phyloP scores from a whole-genome alignment of 2,888 invertebrate genomes.

The Pseudeuparius sepicola region DNA sequence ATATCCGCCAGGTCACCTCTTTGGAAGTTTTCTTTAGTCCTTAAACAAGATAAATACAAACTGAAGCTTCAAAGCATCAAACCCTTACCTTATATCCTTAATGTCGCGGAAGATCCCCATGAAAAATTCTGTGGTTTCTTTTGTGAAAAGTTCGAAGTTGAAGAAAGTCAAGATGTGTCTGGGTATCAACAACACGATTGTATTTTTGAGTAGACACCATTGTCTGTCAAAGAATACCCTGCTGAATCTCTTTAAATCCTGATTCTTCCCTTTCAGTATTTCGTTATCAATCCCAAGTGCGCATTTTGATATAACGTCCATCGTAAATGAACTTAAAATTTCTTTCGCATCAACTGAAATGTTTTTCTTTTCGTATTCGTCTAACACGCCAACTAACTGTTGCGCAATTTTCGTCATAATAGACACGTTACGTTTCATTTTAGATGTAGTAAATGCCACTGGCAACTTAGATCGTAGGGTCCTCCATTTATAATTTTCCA shows the following conservation, averaged over 20 bases:
- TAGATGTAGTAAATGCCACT: slow-evolving; percentile 32
- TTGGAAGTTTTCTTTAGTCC: slow-evolving; percentile 35
- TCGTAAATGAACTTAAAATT: slow-evolving; percentile 33
- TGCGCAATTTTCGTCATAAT: slow-evolving; percentile 23
- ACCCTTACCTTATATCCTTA: slow-evolving; percentile 25
- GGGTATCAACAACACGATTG: slow-evolving; percentile 22
- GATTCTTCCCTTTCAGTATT: slow-evolving; percentile 42
- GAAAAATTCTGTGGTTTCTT: slow-evolving; percentile 36
- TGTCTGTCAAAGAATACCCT: slow-evolving; percentile 26
- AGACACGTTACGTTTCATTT: slow-evolving; percentile 33
- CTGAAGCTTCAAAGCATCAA: slow-evolving; percentile 8
- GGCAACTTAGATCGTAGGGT: slow-evolving; percentile 29
- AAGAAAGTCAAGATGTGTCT: slow-evolving; percentile 22
- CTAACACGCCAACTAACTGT: slow-evolving; percentile 14
- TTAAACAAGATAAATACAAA: too few species aligned
- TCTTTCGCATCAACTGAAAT: slow-evolving; percentile 33
- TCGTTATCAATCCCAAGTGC: slow-evolving; percentile 51
- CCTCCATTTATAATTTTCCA: slow-evolving; percentile 38
- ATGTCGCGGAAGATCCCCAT: slow-evolving; percentile 36
- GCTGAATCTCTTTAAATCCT: slow-evolving; percentile 34
- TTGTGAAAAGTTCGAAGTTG: slow-evolving; percentile 26
- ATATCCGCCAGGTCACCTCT: slow-evolving; percentile 46
- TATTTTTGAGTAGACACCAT: slow-evolving; percentile 22
- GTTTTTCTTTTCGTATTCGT: slow-evolving; percentile 16
- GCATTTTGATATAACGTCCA: slow-evolving; percentile 47